Evolutionary conservation across 2,888 invertebrate species (phyloP), one percentile per base, ranked within the genome.

Genomic region (Atrina japonica): DNA sequence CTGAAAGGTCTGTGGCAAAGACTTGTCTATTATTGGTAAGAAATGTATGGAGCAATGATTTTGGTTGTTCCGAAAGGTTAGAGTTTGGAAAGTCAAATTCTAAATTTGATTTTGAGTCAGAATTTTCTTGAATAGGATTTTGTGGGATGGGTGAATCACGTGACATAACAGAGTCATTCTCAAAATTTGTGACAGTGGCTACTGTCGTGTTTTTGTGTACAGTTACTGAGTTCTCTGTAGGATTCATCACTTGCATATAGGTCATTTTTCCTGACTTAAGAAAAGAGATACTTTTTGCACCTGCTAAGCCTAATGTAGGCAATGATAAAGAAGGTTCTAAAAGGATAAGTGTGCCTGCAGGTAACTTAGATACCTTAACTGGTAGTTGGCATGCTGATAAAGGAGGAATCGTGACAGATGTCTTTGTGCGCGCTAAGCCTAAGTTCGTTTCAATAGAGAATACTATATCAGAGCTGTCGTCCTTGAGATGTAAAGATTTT

Each of bases 391-490:
- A 35, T 1, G 40, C 40, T 3, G 18, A 53, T n/a, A 53, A 6
- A 5, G 60, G 25, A 3, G 60, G 47, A 21, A 60, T 43, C 11
- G 43, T 21, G 14, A 23, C 35, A 18, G 14, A 2, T 21, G 9
- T 43, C 18, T 16, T 49, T n/a, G 25, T 25, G 18, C 63, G 3
- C 16, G 27, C 63, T n/a, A 25, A 29, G 14, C 35, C 63, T 14
- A 27, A n/a, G 35, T 49, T 50, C 3, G 63, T 63, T 16, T 63
- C 63, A n/a, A 63, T 49, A 2, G 49, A n/a, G n/a, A n/a, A 30
- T 1, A 50, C 40, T 50, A 25, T 25, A 18, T 21, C 18, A 2
- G 49, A 9, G 16, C 16, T 21, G 3, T 16, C n/a, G 3, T 63
- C 63, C 21, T 63, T 23, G 0, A 63, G 27, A n/a, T 18, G 21